These are phyloP conservation scores for Microctonus hyperodae DNA, from an alignment of 2,888 invertebrate species.

Conservation along the genomic window DNA sequence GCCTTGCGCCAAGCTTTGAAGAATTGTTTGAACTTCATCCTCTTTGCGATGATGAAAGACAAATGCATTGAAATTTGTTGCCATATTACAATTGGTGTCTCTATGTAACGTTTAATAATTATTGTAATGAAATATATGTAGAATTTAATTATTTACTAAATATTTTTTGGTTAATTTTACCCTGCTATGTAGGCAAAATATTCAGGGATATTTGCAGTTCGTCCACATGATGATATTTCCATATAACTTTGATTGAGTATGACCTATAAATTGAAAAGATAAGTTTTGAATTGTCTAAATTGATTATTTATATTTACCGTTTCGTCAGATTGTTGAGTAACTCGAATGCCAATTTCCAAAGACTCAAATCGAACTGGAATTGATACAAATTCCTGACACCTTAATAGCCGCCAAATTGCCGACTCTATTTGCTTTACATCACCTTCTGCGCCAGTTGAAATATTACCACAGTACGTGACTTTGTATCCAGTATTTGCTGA, in stretches of 20 bases:
- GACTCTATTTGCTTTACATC: constrained; percentile 67
- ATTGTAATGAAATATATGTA: background rate
- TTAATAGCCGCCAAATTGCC: constrained; percentile 60
- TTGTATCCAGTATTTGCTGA: constrained; percentile 59
- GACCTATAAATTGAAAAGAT: constrained; percentile 54
- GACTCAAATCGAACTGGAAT: constrained; percentile 64
- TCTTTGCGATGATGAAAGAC: constrained; percentile 63
- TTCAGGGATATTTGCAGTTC: constrained; percentile 65
- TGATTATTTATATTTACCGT: constrained; percentile 51
- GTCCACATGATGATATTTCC: constrained; percentile 72
- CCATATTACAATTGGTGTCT: constrained; percentile 64
- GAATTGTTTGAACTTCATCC: constrained; percentile 62
- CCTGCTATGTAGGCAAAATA: constrained; percentile 72
- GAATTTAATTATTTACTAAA: constrained; percentile 1
- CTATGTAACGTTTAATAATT: constrained; percentile 51
- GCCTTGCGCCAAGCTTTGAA: constrained; percentile 66
- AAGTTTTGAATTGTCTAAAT: constrained; percentile 6
- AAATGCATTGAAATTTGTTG: constrained; percentile 64
- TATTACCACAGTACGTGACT: constrained; percentile 64
- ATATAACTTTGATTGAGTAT: constrained; percentile 69
- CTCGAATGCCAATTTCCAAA: constrained; percentile 66
- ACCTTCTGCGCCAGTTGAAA: constrained; percentile 64
- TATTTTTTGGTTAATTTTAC: constrained; percentile 57
- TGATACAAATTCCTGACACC: constrained; percentile 48
- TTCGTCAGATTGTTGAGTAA: constrained; percentile 58